These are phyloP conservation scores for Drosophila pullipes DNA, from an alignment of 2,888 invertebrate genomes.

Conservation along the genomic window DNA sequence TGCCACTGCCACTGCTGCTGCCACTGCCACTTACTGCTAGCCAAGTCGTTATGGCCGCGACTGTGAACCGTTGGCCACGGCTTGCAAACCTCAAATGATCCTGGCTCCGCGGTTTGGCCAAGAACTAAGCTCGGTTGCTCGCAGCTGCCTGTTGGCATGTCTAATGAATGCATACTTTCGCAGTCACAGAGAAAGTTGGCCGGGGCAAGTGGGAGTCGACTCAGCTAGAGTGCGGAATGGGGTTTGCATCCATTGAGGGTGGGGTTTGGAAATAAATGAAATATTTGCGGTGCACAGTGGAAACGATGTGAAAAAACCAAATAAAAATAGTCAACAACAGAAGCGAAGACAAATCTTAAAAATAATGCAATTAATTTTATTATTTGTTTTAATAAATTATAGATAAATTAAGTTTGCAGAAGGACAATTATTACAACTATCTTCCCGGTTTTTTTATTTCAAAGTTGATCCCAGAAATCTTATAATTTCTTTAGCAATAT, in stretches of 20 bases:
- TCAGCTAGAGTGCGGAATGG: conserved; percentile 6
- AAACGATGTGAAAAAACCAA: background rate
- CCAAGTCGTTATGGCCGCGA: conserved; percentile 37
- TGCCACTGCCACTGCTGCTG: conserved; percentile 5
- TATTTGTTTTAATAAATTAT: background rate
- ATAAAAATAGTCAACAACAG: background rate
- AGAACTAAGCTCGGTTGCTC: conserved; percentile 82
- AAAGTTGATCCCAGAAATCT: background rate
- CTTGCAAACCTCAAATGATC: conserved; percentile 84
- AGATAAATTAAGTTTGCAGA: background rate
- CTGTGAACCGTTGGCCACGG: conserved; percentile 78
- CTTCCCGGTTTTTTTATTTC: background rate
- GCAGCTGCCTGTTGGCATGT: conserved; percentile 62
- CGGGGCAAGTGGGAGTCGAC: background rate
- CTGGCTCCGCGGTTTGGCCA: conserved; percentile 65
- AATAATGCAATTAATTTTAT: background rate
- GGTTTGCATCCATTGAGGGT: conserved; percentile 31
- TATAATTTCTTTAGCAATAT: background rate
- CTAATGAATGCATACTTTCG: conserved; percentile 72
- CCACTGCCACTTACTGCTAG: conserved; percentile 41
- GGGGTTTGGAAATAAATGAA: conserved; percentile 79
- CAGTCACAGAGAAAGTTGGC: conserved; percentile 3
- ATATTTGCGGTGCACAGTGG: conserved; percentile 75
- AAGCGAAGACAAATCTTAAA: too few species aligned
- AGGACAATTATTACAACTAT: background rate